phyloP scores from a whole-genome alignment of 1,140 invertebrate genomes.

The Cepaea nemoralis region DNA sequence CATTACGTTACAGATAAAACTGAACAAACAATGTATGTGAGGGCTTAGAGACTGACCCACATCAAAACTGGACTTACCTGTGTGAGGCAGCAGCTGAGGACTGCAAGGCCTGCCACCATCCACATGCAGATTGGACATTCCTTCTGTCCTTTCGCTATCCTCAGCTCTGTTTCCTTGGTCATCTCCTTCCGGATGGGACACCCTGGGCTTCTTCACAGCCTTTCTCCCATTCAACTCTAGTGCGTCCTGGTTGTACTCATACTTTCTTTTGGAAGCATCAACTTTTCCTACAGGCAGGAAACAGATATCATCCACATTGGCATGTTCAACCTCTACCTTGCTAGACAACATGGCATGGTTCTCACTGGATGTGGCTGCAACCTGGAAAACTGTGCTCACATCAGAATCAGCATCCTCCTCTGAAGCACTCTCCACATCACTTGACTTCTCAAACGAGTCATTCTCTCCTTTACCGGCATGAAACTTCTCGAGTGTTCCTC shows the following conservation, averaged over 20 bases:
- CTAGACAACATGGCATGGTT: neutral
- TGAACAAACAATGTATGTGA: no score
- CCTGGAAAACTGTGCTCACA: neutral
- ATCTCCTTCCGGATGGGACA: conserved; percentile 13
- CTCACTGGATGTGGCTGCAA: neutral
- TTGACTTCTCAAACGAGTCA: conserved; percentile 35
- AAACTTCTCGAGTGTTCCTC: neutral
- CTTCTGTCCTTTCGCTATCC: conserved; percentile 19
- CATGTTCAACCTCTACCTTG: conserved; percentile 8
- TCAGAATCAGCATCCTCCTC: conserved; percentile 27
- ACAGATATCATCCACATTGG: conserved; percentile 14
- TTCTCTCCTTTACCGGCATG: conserved; percentile 23
- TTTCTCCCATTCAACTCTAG: conserved; percentile 2
- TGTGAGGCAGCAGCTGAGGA: conserved; percentile 34
- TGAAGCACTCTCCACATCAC: conserved; percentile 32
- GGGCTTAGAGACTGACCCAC: no score
- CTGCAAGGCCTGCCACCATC: conserved; percentile 18
- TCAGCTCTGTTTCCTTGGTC: conserved; percentile 20
- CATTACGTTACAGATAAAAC: no score
- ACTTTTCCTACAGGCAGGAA: conserved; percentile 30
- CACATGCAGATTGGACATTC: neutral
- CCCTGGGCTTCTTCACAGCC: conserved; percentile 24
- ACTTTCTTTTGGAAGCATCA: conserved; percentile 35
- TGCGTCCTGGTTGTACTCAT: conserved; percentile 18
- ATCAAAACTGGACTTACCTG: no score